Conservation (phyloP, 92 coral and sea anemone genomes). For the Paramuricea clavata region DNA sequence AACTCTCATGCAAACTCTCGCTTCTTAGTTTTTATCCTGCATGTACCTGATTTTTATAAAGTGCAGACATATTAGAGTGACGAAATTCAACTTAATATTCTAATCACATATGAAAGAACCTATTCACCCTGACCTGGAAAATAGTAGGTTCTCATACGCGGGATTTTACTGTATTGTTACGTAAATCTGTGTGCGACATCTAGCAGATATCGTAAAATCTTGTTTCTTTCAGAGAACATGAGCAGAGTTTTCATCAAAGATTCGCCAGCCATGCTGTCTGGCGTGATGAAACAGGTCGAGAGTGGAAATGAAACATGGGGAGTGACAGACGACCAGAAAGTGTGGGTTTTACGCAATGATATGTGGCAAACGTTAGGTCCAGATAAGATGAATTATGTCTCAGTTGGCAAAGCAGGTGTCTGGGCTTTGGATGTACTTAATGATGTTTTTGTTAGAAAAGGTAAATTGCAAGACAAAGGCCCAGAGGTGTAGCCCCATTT, state of each 20-base stretch:
- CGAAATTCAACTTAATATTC: too few relatives aligned
- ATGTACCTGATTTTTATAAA: too few relatives aligned
- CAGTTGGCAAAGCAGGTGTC: neutral
- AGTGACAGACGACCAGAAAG: neutral
- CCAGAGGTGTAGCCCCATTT: too few relatives aligned
- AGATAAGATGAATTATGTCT: neutral
- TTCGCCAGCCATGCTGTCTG: neutral
- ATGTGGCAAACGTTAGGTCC: neutral
- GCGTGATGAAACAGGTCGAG: neutral
- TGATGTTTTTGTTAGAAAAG: neutral
- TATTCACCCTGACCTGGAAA: too few relatives aligned
- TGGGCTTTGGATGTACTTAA: neutral
- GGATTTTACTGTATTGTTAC: too few relatives aligned
- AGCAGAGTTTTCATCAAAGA: neutral
- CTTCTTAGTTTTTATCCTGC: too few relatives aligned
- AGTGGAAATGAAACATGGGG: conserved; percentile 9
- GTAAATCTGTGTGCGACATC: too few relatives aligned
- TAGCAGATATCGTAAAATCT: too few relatives aligned
- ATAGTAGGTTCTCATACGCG: too few relatives aligned
- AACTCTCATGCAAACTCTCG: too few relatives aligned
- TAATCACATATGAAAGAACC: too few relatives aligned
- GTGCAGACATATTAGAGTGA: too few relatives aligned
- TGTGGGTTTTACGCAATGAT: neutral
- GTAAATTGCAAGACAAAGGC: neutral
- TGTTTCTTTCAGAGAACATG: neutral